Base-by-base conservation (phyloP, 2,888 invertebrate species). In the Acanthosepion lycidas region DNA sequence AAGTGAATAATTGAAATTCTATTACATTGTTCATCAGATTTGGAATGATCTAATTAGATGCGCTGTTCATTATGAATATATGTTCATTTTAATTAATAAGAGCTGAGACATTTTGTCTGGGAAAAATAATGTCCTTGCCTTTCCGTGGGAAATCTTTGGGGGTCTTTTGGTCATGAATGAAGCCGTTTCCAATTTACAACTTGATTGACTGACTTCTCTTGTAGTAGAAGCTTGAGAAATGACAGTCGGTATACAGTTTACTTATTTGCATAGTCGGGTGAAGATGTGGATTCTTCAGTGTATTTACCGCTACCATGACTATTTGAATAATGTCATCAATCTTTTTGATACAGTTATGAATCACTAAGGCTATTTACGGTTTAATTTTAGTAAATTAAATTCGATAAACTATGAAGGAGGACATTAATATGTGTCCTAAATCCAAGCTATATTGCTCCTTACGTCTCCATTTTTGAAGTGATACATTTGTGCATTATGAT, bases 1-100 rank as follows among this genome's bases (percentile, higher is more conserved):
- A n/a, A 78, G 78, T 78, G 78, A 78, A 78, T 78, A 78, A 78
- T 78, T 78, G 78, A 33, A 78, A 78, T 78, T 78, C 78, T 33
- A 78, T 78, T 78, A 78, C n/a, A 78, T 78, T n/a, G 78, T 78
- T n/a, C n/a, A 15, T 18, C 33, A 78, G 9, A n/a, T n/a, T 78
- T 78, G 59, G 23, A 33, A 33, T 33, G 33, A 78, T 78, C 78
- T 78, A 78, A 78, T 78, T 78, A 78, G n/a, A n/a, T 78, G 12
- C 78, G 18, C n/a, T 33, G 78, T 78, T 78, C 78, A 78, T 78
- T 78, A 78, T 33, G 78, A 78, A 15, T 78, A n/a, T 78, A 78
- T n/a, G n/a, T 78, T 78, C 78, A 18, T 78, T 78, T 78, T 78
- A 78, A 78, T 78, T 78, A 78, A 78, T 33, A 78, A 78, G 78